Evolutionary conservation across 2,888 invertebrate genomes (phyloP).

Genomic region (Drosophila cognata): DNA sequence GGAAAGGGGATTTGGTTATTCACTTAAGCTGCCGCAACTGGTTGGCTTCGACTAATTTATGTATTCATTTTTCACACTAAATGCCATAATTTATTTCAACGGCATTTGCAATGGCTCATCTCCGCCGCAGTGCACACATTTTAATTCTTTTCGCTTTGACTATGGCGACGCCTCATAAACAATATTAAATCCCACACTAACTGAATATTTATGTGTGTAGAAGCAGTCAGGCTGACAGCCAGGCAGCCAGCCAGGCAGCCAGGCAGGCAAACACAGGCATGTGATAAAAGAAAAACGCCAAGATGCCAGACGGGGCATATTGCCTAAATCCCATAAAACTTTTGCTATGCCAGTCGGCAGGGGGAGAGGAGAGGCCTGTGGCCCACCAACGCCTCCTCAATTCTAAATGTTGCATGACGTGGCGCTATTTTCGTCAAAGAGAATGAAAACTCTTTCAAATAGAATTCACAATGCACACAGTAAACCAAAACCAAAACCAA

Average conservation of each 20-base stretch:
- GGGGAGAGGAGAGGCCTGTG: slow-evolving; percentile 12
- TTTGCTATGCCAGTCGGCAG: slow-evolving; percentile 45
- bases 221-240: slow-evolving; percentile 23
- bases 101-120: slow-evolving; percentile 63
- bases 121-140: slow-evolving; percentile 56
- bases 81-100: slow-evolving; percentile 75
- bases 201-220: slow-evolving; percentile 41
- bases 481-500: slow-evolving; percentile 27
- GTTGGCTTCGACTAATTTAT: slow-evolving; percentile 59
- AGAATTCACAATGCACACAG: slow-evolving; percentile 40
- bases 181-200: slow-evolving; percentile 69
- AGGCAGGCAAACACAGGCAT: slow-evolving; percentile 25
- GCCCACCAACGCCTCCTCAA: slow-evolving; percentile 68
- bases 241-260: slow-evolving; percentile 14
- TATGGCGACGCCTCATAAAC: slow-evolving; percentile 76
- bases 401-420: slow-evolving; percentile 76
- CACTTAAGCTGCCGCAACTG: slow-evolving; percentile 13
- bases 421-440: slow-evolving; percentile 71
- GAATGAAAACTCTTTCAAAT: slow-evolving; percentile 65
- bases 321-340: slow-evolving; percentile 66
- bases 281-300: slow-evolving; percentile 55
- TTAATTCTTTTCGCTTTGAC: slow-evolving; percentile 71
- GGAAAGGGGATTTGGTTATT: slow-evolving; percentile 19
- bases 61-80: slow-evolving; percentile 74
- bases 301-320: slow-evolving; percentile 48